Percentiles rank a stretch among this genome's conserved stretches.
Evolutionary conservation across 1,140 invertebrate species (phyloP).

Genomic region (Teleogryllus occipitalis): DNA sequence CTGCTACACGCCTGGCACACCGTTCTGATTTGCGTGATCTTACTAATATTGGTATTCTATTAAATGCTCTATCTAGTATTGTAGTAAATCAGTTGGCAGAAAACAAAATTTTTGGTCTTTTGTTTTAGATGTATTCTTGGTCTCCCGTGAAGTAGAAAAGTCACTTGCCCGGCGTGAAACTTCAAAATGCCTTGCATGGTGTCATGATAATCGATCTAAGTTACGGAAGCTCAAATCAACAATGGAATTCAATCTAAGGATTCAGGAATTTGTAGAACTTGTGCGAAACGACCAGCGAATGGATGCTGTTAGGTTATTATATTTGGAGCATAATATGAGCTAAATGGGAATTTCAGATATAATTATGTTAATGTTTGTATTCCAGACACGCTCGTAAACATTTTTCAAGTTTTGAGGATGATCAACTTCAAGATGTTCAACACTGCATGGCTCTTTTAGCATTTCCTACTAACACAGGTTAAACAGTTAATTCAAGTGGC

Average conservation of each 20-base stretch:
- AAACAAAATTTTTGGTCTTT: neutral
- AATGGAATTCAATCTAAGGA: constrained; percentile 85
- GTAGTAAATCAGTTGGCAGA: no score
- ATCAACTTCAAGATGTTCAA: constrained; percentile 79
- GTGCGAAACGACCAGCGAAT: constrained; percentile 75
- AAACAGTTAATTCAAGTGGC: neutral
- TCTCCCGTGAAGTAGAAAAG: constrained; percentile 79
- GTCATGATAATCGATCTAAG: constrained; percentile 94
- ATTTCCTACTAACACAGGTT: constrained; percentile 73
- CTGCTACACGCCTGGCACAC: constrained; percentile 77
- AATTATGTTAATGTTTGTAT: constrained; percentile 22
- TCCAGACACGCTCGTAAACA: constrained; percentile 84
- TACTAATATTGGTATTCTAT: constrained; percentile 71
- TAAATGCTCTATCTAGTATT: neutral
- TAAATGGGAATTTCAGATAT: neutral
- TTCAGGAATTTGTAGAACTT: constrained; percentile 93
- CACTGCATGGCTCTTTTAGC: constrained; percentile 92
- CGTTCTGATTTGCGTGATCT: constrained; percentile 75
- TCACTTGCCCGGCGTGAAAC: constrained; percentile 74
- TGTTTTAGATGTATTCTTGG: constrained; percentile 71
- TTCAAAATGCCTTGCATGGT: constrained; percentile 87
- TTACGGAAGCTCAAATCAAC: constrained; percentile 83
- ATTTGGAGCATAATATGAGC: neutral
- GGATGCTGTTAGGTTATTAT: constrained; percentile 68
- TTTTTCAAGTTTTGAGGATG: constrained; percentile 78